Percentiles rank a stretch among this genome's conserved stretches.
phyloP scores from a whole-genome alignment of 2,888 invertebrate genomes.

The Microplitis manilae region DNA sequence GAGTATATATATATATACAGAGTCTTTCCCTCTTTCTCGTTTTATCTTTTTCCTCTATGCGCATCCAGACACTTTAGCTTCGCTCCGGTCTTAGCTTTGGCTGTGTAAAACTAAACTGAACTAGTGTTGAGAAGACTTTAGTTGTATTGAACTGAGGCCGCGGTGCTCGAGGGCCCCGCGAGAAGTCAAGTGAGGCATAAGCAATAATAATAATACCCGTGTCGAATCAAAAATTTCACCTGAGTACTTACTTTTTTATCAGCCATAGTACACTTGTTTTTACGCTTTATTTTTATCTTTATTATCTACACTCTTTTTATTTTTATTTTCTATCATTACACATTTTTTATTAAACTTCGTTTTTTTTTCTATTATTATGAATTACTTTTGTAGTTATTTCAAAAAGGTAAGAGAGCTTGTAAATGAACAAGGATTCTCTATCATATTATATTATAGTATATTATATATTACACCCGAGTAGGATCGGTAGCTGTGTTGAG shows the following conservation, averaged over 20 bases:
- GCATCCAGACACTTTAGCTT: conserved; percentile 23
- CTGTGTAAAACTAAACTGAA: no score
- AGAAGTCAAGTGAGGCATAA: conserved; percentile 14
- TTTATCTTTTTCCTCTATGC: conserved; percentile 2
- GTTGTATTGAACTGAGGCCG: conserved; percentile 2
- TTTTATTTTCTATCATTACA: conserved; percentile 32
- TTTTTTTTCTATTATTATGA: not conserved
- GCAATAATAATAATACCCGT: conserved; percentile 61
- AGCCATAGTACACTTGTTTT: conserved; percentile 18
- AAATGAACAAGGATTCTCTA: not conserved
- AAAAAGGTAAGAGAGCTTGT: not conserved
- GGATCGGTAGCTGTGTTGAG: not conserved
- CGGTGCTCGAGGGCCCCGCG: conserved; percentile 15
- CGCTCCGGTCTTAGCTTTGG: not conserved
- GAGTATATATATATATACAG: conserved; percentile 7
- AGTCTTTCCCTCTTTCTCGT: conserved; percentile 7
- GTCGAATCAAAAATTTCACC: conserved; percentile 64
- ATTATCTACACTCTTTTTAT: conserved; percentile 31
- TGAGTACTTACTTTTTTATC: not conserved
- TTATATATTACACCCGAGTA: not conserved
- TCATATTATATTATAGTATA: not conserved
- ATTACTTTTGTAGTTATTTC: not conserved
- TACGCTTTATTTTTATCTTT: conserved; percentile 31
- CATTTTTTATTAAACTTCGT: not conserved
- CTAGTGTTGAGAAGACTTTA: no score